Evolutionary conservation across 2,113 vertebrate species (phyloP).

Genomic region (Empidonax traillii): DNA sequence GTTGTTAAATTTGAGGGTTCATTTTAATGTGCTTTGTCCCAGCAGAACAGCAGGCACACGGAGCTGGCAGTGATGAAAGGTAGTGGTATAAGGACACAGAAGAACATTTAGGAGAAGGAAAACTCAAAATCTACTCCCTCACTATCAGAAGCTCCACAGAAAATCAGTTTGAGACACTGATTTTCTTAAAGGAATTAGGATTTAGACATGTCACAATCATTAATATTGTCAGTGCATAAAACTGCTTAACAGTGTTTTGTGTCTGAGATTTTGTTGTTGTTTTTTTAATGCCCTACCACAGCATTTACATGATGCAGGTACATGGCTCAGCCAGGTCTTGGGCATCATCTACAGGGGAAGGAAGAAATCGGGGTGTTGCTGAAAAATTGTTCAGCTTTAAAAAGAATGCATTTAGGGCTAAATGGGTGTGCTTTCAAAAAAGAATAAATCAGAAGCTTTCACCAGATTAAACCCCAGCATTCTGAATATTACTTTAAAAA

Average conservation of each 20-base stretch:
- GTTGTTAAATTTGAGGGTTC: neutral
- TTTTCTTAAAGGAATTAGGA: neutral
- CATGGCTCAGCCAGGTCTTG: neutral
- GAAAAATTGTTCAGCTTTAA: neutral
- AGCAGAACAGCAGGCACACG: neutral
- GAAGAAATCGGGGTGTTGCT: neutral
- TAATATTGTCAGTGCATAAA: neutral
- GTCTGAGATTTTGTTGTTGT: neutral
- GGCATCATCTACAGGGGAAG: neutral
- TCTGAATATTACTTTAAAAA: neutral
- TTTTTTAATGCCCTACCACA: neutral
- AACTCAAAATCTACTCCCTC: constrained; percentile 31
- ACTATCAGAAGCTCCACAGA: constrained; percentile 65
- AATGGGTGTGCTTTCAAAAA: neutral
- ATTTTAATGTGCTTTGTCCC: constrained; percentile 3
- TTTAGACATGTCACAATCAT: neutral
- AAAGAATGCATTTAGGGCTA: neutral
- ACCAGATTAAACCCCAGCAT: neutral
- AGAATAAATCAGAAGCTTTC: neutral
- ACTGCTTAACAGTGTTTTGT: neutral
- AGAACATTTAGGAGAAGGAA: neutral
- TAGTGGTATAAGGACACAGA: neutral
- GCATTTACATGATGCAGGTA: neutral
- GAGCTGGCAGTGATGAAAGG: neutral
- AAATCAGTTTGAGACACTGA: constrained; percentile 38